These are phyloP conservation scores for Lophius americanus DNA, from an alignment of 2,797 vertebrate genomes.

Conservation along the genomic window DNA sequence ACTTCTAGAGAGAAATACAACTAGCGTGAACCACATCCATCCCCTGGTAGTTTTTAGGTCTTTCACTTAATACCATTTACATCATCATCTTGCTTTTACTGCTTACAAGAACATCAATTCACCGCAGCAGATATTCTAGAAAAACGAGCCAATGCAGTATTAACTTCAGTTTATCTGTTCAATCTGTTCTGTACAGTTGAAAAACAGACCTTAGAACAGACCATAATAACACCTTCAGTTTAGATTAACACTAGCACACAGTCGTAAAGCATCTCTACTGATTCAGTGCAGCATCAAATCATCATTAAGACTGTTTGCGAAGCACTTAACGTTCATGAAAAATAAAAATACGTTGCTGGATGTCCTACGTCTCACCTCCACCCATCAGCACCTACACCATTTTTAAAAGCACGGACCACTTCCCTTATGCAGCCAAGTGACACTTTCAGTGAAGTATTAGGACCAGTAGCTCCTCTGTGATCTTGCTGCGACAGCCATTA, in stretches of 20 bases:
- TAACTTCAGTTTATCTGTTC: background rate
- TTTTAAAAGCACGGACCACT: constrained; percentile 12
- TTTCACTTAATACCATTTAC: background rate
- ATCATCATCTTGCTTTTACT: too few relatives aligned
- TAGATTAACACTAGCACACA: background rate
- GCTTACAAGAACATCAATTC: too few relatives aligned
- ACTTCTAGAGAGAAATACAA: too few relatives aligned
- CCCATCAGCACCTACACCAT: constrained; percentile 1
- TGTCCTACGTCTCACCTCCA: constrained; percentile 1
- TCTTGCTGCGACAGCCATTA: constrained; percentile 54
- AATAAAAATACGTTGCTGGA: background rate
- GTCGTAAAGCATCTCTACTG: too few relatives aligned
- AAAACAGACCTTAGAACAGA: too few relatives aligned
- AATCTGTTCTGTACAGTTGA: too few relatives aligned
- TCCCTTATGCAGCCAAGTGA: constrained; percentile 17
- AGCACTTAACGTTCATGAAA: constrained; percentile 1
- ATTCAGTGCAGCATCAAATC: background rate
- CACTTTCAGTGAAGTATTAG: constrained; percentile 34
- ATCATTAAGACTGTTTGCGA: background rate
- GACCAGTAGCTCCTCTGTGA: constrained; percentile 26
- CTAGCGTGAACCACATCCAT: background rate
- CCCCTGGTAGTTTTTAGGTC: background rate
- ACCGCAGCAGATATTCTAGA: background rate
- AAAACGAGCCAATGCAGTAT: too few relatives aligned
- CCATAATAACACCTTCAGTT: background rate